Conservation (phyloP, 2,113 vertebrate genomes). For the Orycteropus afer region DNA sequence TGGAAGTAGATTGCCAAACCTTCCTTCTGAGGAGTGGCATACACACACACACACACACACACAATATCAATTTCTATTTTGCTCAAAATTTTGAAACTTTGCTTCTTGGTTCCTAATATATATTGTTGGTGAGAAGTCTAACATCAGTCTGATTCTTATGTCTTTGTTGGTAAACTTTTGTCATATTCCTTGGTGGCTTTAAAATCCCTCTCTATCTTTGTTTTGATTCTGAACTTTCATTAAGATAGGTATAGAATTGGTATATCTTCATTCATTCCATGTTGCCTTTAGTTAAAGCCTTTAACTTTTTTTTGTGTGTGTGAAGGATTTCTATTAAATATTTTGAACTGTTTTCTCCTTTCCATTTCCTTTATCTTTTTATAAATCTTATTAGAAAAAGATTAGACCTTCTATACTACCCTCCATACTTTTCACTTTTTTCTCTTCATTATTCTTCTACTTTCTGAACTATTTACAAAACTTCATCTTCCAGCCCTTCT, state of each 20-base stretch:
- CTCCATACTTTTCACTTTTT: background rate
- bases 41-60: no score
- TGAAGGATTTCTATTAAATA: background rate
- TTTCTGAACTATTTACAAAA: background rate
- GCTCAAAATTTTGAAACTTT: slow-evolving; percentile 16
- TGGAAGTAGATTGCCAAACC: no score
- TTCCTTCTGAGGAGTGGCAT: no score
- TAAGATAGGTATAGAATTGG: background rate
- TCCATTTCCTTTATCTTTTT: background rate
- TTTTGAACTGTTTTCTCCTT: background rate
- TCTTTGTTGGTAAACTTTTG: background rate
- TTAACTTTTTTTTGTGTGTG: background rate
- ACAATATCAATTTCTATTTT: no score
- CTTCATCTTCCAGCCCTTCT: background rate
- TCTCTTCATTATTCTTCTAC: background rate
- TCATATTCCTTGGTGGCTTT: background rate
- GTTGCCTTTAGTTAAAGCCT: background rate
- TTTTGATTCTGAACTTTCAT: background rate
- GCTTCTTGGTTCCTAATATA: background rate
- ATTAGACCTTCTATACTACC: background rate
- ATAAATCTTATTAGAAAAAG: background rate
- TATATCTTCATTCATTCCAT: background rate
- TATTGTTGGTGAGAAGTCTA: background rate
- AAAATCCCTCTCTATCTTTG: background rate
- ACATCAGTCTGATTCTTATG: background rate